These are phyloP conservation scores for Ormia ochracea DNA, from an alignment of 2,888 invertebrate genomes.

Conservation along the genomic window DNA sequence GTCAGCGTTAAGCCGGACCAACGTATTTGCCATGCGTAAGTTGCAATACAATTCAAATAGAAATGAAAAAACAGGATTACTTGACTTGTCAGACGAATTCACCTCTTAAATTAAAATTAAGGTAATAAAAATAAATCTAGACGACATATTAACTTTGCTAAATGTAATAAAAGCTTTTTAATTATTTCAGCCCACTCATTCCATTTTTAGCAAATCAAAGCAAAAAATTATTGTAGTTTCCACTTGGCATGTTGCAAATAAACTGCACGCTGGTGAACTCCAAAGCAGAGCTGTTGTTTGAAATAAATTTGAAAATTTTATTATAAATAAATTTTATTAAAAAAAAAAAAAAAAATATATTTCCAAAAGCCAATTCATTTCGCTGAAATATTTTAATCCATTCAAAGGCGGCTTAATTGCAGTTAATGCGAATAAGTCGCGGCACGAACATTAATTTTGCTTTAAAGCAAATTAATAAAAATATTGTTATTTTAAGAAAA, in stretches of 20 bases:
- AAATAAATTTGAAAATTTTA: too few species aligned
- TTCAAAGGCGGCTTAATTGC: background rate
- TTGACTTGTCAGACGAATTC: too few species aligned
- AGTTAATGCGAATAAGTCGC: background rate
- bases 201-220: conserved; percentile 13
- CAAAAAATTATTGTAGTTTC: background rate
- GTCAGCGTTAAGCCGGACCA: too few species aligned
- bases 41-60: too few species aligned
- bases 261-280: too few species aligned
- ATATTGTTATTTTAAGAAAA: background rate
- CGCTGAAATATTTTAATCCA: background rate
- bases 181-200: background rate
- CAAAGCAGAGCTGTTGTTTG: too few species aligned
- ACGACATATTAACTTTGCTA: too few species aligned
- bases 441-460: background rate
- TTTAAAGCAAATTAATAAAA: background rate
- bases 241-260: background rate
- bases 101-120: too few species aligned
- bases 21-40: too few species aligned
- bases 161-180: background rate
- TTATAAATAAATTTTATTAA: too few species aligned
- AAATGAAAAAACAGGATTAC: too few species aligned
- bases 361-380: background rate
- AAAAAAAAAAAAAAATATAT: background rate
- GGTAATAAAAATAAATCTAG: too few species aligned